These are phyloP conservation scores for Apodemus agrarius DNA, from an alignment of 2,797 vertebrate genomes.

Conservation along the genomic window DNA sequence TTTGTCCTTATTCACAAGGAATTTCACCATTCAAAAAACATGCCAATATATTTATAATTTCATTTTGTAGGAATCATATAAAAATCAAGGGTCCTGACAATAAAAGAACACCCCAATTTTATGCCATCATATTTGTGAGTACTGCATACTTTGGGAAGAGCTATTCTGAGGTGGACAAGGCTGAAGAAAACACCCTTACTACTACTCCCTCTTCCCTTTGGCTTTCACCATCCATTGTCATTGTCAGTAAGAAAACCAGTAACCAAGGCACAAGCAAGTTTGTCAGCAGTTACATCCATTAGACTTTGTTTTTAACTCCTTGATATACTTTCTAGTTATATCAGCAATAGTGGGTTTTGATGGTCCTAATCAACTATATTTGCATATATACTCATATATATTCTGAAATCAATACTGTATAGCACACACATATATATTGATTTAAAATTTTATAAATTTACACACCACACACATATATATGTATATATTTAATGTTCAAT, in stretches of 20 bases:
- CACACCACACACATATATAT: neutral
- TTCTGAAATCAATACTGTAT: neutral
- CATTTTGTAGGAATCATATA: neutral
- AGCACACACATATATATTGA: neutral
- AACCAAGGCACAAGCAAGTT: neutral
- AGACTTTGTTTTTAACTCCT: neutral
- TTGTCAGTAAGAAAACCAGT: no score
- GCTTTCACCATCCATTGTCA: neutral
- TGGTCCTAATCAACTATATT: neutral
- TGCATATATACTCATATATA: neutral
- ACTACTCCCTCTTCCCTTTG: rapidly evolving
- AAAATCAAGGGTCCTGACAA: neutral
- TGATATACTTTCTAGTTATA: constrained; percentile 8
- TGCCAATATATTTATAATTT: neutral
- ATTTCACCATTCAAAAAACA: neutral
- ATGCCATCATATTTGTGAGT: neutral
- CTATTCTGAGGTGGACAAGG: neutral
- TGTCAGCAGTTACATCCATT: neutral
- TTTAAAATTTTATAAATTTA: neutral
- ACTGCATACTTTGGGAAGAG: neutral
- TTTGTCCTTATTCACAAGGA: neutral
- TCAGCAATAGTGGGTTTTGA: neutral
- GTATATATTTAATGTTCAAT: neutral
- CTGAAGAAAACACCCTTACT: neutral
- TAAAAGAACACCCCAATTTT: neutral